These are phyloP conservation scores for Ischnura elegans DNA, from an alignment of 2,888 invertebrate species.

Conservation along the genomic window DNA sequence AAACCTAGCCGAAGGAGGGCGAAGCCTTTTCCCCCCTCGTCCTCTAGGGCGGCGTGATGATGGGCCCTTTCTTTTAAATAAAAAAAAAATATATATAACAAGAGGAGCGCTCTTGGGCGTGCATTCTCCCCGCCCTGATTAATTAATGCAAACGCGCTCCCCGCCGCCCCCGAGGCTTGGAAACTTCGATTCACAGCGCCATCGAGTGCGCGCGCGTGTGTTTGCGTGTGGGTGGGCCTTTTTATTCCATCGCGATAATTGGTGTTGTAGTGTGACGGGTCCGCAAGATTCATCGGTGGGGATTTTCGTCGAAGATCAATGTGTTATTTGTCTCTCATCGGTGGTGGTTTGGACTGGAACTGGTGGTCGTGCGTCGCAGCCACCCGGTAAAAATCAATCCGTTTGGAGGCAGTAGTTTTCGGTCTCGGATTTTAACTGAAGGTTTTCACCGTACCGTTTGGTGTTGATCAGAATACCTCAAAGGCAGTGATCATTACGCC, in stretches of 20 bases:
- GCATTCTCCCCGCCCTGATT: slow-evolving; percentile 13
- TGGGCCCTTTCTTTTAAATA: neutral
- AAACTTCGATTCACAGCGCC: neutral
- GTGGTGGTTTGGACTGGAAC: neutral
- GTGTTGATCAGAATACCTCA: no score
- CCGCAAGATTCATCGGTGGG: neutral
- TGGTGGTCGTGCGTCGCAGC: neutral
- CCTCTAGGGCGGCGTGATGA: neutral
- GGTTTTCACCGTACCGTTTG: no score
- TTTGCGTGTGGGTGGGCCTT: neutral
- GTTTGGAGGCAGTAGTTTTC: no score
- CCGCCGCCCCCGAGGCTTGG: neutral
- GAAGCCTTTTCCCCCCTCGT: neutral
- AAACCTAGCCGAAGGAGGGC: neutral
- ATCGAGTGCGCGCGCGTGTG: neutral
- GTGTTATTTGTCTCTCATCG: neutral
- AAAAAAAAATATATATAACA: neutral
- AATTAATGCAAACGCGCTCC: slow-evolving; percentile 20
- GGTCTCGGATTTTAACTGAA: no score
- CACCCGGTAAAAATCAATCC: no score
- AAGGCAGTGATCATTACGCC: no score
- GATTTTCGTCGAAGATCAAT: neutral
- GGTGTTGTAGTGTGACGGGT: neutral
- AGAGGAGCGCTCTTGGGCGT: neutral
- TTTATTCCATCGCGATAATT: neutral